Base-by-base conservation (phyloP, 53 echinoderm and acorn worm species). In the Crossaster papposus region DNA sequence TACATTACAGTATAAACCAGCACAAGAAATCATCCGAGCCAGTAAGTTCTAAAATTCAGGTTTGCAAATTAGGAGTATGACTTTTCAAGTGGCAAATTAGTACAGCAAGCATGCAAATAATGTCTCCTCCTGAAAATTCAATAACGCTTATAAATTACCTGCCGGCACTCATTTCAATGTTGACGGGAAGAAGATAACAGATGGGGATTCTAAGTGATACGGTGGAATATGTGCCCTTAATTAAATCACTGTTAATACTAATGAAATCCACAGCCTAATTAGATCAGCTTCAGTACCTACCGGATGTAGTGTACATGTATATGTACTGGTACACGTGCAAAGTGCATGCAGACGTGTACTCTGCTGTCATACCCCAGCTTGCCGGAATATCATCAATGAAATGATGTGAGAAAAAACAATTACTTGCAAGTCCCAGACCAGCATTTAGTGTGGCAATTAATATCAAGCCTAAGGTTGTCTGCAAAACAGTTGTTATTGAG, bases 241-340 rank as follows among this genome's bases (percentile, higher is more conserved):
- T 73, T 73, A 33, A 73, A 73, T 73, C 74, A 73, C 74, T 34
- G 74, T 35, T 35, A 73, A 73, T 73, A 20, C 74, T 28, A 73
- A 73, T 73, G 17, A 73, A 73, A 73, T 34, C 74, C 74, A 14
- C 14, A 2, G 35, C 34, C 74, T 73, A 36, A 58, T 58, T 58
- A 58, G 58, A 58, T 58, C 58, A 14, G 58, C 22, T 20, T n/a
- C n/a, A n/a, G n/a, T n/a, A 11, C 12, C 58, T 15, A 58, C 58
- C 12, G 2, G 2, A 3, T 58, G 17, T 17, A 18, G 5, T 44
- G 44, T 44, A 44, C 9, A 44, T 44, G 9, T 38, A 38, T 38
- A 4, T 38, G 7, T 44, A 44, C 44, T 7, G 5, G 44, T 44
- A 44, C 44, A 44, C 44, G 9, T 18, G 23, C 62, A 62, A 6